Percentiles rank a stretch among this genome's conserved stretches.
Conservation (phyloP, 2,113 vertebrate species). For the Aramus guarauna region DNA sequence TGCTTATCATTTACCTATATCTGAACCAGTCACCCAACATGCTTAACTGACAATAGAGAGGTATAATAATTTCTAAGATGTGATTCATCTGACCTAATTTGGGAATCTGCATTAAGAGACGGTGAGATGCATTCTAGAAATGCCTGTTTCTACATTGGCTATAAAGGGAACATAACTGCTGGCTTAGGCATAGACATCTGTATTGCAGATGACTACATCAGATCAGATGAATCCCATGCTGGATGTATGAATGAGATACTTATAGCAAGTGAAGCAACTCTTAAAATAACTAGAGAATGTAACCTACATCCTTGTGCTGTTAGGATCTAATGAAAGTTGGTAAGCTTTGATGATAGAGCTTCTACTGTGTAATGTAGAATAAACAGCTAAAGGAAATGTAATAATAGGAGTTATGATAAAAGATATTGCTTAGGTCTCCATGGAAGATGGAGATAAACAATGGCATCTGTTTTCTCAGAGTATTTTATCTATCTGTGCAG, state of each 20-base stretch:
- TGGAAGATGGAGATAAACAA: background rate
- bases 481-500: background rate
- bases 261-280: background rate
- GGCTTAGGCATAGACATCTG: background rate
- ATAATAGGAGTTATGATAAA: background rate
- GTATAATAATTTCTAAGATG: background rate
- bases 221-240: background rate
- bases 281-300: slow-evolving; percentile 27
- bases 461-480: background rate
- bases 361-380: background rate
- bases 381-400: background rate
- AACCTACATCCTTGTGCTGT: background rate
- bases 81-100: background rate
- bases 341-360: background rate
- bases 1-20: background rate
- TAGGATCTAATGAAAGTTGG: background rate
- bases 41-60: background rate
- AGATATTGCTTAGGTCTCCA: background rate
- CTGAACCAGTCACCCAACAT: background rate
- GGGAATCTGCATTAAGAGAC: background rate
- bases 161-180: background rate
- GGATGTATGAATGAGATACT: background rate
- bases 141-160: background rate
- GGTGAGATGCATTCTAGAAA: background rate
- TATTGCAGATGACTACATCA: background rate